Percentiles rank a stretch among this genome's conserved stretches.
These are phyloP conservation scores for Lypha dubia DNA, from an alignment of 2,888 invertebrate species.

Conservation along the genomic window DNA sequence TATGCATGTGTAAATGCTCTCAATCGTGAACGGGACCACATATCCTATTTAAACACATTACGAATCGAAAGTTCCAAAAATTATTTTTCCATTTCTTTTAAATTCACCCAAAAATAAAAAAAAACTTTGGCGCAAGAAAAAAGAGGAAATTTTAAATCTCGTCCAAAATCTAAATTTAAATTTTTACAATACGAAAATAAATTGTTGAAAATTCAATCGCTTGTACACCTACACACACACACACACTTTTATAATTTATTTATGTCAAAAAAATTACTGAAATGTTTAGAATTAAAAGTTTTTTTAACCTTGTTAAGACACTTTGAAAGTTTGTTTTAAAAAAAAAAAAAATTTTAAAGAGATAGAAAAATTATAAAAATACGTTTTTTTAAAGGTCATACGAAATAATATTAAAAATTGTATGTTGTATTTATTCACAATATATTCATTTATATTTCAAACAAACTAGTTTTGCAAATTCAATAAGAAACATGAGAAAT, in stretches of 20 bases:
- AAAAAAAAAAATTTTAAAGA: slow-evolving; percentile 8
- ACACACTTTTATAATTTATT: neutral
- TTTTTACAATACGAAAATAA: slow-evolving; percentile 26
- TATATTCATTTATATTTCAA: slow-evolving; percentile 32
- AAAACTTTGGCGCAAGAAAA: slow-evolving; percentile 40
- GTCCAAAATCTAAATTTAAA: slow-evolving; percentile 15
- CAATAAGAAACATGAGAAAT: slow-evolving; percentile 28
- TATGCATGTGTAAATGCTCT: too few species aligned
- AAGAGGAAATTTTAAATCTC: slow-evolving; percentile 41
- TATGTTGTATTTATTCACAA: slow-evolving; percentile 15
- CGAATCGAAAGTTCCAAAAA: too few species aligned
- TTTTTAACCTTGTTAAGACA: slow-evolving; percentile 60
- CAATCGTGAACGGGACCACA: too few species aligned
- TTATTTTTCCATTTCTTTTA: too few species aligned
- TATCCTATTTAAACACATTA: too few species aligned
- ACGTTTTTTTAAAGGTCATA: slow-evolving; percentile 62
- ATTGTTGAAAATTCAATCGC: neutral
- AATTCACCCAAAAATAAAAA: slow-evolving; percentile 2
- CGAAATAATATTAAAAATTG: slow-evolving; percentile 46
- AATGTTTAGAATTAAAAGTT: slow-evolving; percentile 26
- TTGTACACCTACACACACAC: too few species aligned
- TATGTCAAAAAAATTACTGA: neutral
- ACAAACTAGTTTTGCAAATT: slow-evolving; percentile 56
- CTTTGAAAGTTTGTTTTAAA: slow-evolving; percentile 54
- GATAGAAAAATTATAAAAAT: neutral